Evolutionary conservation across 2,888 invertebrate genomes (phyloP).

Genomic region (Aromia moschata): DNA sequence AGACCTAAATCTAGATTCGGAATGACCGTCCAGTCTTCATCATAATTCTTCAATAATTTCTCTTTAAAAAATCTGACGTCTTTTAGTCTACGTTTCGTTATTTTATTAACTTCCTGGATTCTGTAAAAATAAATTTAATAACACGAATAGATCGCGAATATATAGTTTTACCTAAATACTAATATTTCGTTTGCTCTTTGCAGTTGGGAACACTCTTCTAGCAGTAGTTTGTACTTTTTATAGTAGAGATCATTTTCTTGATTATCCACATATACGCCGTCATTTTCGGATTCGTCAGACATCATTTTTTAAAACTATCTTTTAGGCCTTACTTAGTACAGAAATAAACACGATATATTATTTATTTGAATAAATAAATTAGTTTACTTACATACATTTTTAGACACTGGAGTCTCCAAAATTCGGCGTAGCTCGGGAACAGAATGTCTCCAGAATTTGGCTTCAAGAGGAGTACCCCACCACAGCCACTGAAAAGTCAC

Average conservation of each 20-base stretch:
- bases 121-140: constrained; percentile 57
- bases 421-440: no score
- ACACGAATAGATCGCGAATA: background rate
- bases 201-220: constrained; percentile 78
- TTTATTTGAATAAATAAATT: background rate
- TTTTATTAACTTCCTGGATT: constrained; percentile 77
- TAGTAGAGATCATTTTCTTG: constrained; percentile 75
- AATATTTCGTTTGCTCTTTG: constrained; percentile 82
- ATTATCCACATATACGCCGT: constrained; percentile 62
- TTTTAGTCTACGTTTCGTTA: constrained; percentile 73
- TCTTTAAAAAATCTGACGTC: constrained; percentile 76
- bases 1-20: constrained; percentile 51
- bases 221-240: constrained; percentile 76
- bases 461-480: no score
- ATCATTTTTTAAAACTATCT: constrained; percentile 59
- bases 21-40: constrained; percentile 71
- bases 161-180: constrained; percentile 69
- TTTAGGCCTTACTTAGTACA: no score
- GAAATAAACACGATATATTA: no score
- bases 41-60: constrained; percentile 73
- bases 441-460: no score
- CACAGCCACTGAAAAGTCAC: no score
- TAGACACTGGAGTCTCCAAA: no score
- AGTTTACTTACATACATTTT: background rate
- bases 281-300: constrained; percentile 71